Evolutionary conservation across 2,113 vertebrate genomes (phyloP), one percentile per base, ranked within the genome.

Genomic region (Bos javanicus): DNA sequence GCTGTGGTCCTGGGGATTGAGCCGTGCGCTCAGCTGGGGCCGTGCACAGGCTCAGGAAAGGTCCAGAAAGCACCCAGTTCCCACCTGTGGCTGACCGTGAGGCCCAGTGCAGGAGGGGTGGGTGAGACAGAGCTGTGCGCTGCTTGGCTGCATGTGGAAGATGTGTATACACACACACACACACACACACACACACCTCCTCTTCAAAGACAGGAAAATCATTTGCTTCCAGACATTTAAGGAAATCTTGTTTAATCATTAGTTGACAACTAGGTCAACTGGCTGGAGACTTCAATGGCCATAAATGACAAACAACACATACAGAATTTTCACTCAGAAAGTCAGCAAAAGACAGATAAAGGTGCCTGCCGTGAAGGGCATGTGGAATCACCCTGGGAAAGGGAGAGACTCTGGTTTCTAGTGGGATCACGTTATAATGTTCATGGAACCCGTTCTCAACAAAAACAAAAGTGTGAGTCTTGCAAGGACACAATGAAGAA

Each of bases 381-480:
- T 14, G 7, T 4, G 13, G n/a, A 25, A 4, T 2, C 30, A 23
- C n/a, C 80, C 80, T 23, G 33, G 33, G 19, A 7, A 82, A 33
- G 12, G 30, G 19, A 82, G 80, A 82, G 50, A 23, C 33, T 54
- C 80, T 36, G 80, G 19, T 54, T 82, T 82, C 80, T 4, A 36
- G 33, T 0, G 19, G 80, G 80, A 36, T 23, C 19, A 1, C 12
- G 1, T n/a, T 25, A 23, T 14, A 54, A n/a, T 8, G 19, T 54
- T 82, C 33, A 52, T 36, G 50, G 6, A 82, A 23, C 30, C 30
- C 6, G 0, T 54, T 36, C 33, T 23, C 80, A 54, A 15, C 30
- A 82, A n/a, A 6, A 54, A 36, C 19, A 25, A 2, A 36, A 82
- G 50, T 1, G 14, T 54, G 48, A 54, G 2, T 14, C 16, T 33